phyloP scores from a whole-genome alignment of 2,797 vertebrate genomes.

The Scyliorhinus canicula region DNA sequence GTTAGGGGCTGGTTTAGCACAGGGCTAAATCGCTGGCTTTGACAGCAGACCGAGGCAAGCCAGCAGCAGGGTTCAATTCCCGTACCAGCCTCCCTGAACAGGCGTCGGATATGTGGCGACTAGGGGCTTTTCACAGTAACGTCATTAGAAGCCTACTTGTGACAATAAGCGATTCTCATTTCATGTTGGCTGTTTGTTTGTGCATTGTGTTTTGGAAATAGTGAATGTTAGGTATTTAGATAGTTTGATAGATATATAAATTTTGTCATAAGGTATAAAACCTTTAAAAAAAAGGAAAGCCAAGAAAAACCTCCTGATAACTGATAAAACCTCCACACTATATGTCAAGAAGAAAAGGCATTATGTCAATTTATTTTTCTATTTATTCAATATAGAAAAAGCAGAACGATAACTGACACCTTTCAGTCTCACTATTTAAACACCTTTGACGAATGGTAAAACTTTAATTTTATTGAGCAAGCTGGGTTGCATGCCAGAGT shows the following conservation, averaged over 20 bases:
- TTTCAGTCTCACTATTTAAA: no score
- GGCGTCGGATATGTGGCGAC: no score
- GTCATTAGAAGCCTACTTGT: no score
- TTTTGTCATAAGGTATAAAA: background rate
- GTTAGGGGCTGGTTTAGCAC: no score
- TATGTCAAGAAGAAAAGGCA: background rate
- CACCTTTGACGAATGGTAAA: background rate
- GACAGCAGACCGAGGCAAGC: no score
- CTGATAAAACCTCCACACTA: background rate
- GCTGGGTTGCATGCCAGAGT: background rate
- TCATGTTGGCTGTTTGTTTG: background rate
- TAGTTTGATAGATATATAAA: background rate
- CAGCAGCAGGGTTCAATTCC: no score
- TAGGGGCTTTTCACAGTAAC: no score
- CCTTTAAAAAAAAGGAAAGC: background rate
- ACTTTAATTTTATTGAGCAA: background rate
- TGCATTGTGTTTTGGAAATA: background rate
- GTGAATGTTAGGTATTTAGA: background rate
- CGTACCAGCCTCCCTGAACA: no score
- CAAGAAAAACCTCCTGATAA: background rate
- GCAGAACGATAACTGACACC: background rate
- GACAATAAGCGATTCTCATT: no score
- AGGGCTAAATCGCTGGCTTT: no score
- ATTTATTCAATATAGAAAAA: background rate
- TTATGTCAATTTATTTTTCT: background rate